Evolutionary conservation across 2,113 vertebrate genomes (phyloP).

Genomic region (Scalopus aquaticus): DNA sequence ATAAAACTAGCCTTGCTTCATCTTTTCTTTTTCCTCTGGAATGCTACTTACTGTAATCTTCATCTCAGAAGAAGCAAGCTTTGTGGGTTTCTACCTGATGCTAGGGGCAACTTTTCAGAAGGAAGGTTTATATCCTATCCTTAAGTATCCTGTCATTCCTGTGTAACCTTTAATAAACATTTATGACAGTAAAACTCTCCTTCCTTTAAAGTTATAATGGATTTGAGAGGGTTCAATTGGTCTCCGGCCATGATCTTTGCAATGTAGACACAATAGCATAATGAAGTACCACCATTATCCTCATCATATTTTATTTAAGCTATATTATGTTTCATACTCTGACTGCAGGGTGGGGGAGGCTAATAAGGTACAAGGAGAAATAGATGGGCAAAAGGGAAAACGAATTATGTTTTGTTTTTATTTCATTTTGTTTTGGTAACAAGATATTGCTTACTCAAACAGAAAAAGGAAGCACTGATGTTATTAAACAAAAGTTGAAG

Average conservation of each 20-base stretch:
- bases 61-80: background rate
- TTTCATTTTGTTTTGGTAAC: conserved; percentile 44
- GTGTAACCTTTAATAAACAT: background rate
- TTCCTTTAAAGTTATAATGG: background rate
- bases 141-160: background rate
- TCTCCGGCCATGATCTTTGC: background rate
- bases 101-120: background rate
- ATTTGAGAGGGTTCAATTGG: background rate
- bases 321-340: background rate
- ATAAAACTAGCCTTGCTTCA: background rate
- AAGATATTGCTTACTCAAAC: background rate
- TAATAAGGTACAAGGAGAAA: background rate
- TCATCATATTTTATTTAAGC: conserved; percentile 3
- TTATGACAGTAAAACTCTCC: background rate
- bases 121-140: background rate
- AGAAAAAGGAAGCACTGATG: background rate
- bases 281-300: background rate
- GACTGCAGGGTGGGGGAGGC: background rate
- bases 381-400: background rate
- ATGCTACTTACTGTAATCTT: background rate
- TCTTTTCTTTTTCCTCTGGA: background rate
- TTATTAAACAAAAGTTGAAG: conserved; percentile 4
- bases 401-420: background rate
- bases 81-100: background rate
- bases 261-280: background rate